Evolutionary conservation across 1,140 invertebrate species (phyloP).

Genomic region (Choristoneura fumiferana): DNA sequence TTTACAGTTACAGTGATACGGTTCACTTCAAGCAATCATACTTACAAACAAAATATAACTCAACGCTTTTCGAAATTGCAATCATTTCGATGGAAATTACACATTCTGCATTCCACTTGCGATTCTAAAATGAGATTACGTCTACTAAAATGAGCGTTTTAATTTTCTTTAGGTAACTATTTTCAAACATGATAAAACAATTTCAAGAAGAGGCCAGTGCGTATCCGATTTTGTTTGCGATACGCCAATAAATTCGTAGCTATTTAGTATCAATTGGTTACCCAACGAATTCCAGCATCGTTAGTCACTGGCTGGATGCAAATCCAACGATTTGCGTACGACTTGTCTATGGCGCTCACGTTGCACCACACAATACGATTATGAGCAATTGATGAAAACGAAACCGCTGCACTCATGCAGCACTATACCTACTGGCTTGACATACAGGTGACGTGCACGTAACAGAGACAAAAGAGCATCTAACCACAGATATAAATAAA

Average conservation of each 20-base stretch:
- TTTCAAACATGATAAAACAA: too few relatives aligned
- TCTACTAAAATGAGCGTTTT: too few relatives aligned
- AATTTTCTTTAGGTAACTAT: too few relatives aligned
- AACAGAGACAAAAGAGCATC: too few relatives aligned
- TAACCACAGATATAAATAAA: too few relatives aligned
- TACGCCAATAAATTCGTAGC: not conserved
- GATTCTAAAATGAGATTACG: too few relatives aligned
- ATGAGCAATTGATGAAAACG: slow-evolving; percentile 15
- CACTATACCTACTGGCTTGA: too few relatives aligned
- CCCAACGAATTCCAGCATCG: not conserved
- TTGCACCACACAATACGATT: slow-evolving; percentile 17
- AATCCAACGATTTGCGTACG: slow-evolving; percentile 1
- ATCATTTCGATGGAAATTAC: too few relatives aligned
- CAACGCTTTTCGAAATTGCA: too few relatives aligned
- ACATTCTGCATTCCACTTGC: too few relatives aligned
- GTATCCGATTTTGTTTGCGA: not conserved
- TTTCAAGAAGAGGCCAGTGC: not conserved
- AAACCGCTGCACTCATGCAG: slow-evolving; percentile 1
- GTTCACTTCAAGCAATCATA: not conserved
- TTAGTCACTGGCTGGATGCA: slow-evolving; percentile 14
- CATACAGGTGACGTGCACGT: too few relatives aligned
- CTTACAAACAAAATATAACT: too few relatives aligned
- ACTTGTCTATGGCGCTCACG: not conserved
- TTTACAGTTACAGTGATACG: not conserved
- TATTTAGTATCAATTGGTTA: slow-evolving; percentile 4